Conservation (phyloP, 2,113 vertebrate genomes). For the Odontesthes bonariensis region DNA sequence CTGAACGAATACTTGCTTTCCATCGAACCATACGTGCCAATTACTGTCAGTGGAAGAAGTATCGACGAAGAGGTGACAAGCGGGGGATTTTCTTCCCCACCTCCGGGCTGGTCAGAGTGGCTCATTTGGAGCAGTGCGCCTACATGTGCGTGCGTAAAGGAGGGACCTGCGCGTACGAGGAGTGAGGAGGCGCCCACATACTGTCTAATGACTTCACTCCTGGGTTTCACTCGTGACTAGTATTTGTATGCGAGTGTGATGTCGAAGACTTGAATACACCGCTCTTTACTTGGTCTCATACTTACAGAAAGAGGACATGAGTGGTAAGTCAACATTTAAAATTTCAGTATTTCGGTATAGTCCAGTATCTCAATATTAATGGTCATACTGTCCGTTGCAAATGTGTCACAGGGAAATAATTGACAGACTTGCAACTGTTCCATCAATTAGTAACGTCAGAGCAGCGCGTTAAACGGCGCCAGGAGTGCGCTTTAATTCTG, state of each 20-base stretch:
- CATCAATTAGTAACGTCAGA: not conserved
- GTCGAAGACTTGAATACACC: not conserved
- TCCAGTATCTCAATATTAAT: not conserved
- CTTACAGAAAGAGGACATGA: slow-evolving; percentile 47
- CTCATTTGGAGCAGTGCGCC: not conserved
- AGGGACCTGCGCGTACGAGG: not conserved
- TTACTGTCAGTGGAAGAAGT: too few relatives aligned
- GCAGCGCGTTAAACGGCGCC: too few relatives aligned
- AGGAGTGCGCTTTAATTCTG: not conserved
- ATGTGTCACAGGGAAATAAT: not conserved
- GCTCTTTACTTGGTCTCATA: not conserved
- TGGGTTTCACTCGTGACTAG: not conserved
- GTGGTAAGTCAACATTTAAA: slow-evolving; percentile 54
- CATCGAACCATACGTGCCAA: too few relatives aligned
- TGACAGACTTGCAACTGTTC: not conserved
- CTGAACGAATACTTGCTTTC: not conserved
- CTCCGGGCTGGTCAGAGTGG: not conserved
- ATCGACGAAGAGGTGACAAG: too few relatives aligned
- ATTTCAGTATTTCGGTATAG: too few relatives aligned
- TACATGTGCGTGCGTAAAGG: slow-evolving; percentile 17
- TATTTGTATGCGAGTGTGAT: not conserved
- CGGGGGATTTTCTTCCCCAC: not conserved
- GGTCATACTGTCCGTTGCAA: not conserved
- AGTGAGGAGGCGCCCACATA: too few relatives aligned
- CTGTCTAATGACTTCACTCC: not conserved